A percentile compares a stretch with the other conserved stretches of the same genome.
phyloP scores from a whole-genome alignment of 1,140 invertebrate genomes.

The Lepidotrigona ventralis region DNA sequence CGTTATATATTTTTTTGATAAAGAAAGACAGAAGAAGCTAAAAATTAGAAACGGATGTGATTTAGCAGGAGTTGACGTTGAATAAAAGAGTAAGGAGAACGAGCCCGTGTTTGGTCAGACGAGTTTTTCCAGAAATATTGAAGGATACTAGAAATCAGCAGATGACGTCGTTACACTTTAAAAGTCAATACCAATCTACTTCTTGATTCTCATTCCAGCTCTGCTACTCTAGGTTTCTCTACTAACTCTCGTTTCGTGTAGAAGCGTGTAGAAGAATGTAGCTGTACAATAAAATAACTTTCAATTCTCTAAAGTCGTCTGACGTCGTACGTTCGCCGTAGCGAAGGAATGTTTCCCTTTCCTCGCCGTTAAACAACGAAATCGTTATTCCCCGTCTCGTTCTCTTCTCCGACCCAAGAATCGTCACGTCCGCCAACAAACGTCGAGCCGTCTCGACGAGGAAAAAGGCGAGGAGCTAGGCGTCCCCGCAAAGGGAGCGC shows the following conservation, averaged over 20 bases:
- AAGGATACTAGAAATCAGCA: background rate
- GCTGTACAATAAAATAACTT: background rate
- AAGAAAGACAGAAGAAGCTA: background rate
- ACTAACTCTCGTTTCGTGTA: background rate
- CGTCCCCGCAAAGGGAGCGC: background rate
- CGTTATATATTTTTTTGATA: background rate
- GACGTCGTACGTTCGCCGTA: background rate
- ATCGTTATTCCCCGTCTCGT: background rate
- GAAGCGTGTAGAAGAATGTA: background rate
- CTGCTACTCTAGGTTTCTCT: too few species aligned
- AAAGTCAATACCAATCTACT: background rate
- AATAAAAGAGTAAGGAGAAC: background rate
- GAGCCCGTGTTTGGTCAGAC: background rate
- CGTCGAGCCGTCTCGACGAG: background rate
- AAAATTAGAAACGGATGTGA: background rate
- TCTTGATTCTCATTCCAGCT: too few species aligned
- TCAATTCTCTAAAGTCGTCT: background rate
- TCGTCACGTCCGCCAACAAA: conserved; percentile 1
- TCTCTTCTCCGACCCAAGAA: background rate
- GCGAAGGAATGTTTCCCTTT: background rate
- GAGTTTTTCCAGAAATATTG: background rate
- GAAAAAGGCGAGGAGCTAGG: background rate
- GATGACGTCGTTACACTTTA: too few species aligned
- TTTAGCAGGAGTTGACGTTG: background rate
- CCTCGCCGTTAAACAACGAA: background rate